Conservation (phyloP, 2,113 vertebrate genomes). For the Cynocephalus volans region DNA sequence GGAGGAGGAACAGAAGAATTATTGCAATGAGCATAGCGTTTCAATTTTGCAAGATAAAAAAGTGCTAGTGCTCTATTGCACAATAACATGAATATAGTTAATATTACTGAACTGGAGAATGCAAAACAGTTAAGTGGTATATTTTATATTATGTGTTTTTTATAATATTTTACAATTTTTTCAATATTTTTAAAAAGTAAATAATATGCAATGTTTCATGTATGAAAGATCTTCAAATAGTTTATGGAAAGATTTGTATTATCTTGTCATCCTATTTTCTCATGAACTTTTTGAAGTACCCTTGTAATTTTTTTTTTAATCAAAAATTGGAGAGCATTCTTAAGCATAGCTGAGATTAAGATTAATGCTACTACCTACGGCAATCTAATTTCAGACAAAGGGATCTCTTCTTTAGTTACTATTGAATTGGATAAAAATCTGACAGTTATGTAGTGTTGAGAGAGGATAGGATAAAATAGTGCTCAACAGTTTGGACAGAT, state of each 20-base stretch:
- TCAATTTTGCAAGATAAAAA: background rate
- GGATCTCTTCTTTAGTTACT: background rate
- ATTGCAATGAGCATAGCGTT: background rate
- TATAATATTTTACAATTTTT: no score
- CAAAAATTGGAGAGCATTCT: background rate
- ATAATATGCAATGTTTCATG: background rate
- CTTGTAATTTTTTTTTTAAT: no score
- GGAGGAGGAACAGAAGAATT: background rate
- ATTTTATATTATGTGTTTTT: background rate
- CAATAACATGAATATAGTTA: background rate
- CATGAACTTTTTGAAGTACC: no score
- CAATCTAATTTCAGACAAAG: conserved; percentile 24
- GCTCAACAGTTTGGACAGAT: background rate
- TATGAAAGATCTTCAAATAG: no score
- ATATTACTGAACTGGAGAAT: rapidly evolving
- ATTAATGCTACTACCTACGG: background rate
- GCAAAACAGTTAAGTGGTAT: background rate
- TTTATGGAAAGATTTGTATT: no score
- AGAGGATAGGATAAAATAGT: background rate
- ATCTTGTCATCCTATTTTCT: no score
- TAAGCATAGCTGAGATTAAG: background rate
- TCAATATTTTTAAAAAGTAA: background rate
- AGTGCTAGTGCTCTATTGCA: background rate
- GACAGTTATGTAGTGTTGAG: background rate
- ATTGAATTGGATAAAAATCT: background rate